phyloP scores from a whole-genome alignment of 2,797 vertebrate genomes.

The Nyctalus aviator region DNA sequence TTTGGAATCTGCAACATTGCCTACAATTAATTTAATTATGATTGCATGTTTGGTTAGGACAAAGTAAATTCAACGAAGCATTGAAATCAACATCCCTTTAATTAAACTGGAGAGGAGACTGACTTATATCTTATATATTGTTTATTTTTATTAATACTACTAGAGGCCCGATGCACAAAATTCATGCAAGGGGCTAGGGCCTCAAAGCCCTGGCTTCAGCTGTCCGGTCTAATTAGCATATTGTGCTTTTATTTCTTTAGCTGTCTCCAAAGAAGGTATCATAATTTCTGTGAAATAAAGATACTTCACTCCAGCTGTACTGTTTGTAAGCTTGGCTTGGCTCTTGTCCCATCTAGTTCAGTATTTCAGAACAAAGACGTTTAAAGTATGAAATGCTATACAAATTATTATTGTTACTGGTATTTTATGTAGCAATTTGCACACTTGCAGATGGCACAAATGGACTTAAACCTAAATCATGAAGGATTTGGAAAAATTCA shows the following conservation, averaged over 20 bases:
- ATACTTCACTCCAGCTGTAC: constrained; percentile 66
- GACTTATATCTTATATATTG: constrained; percentile 82
- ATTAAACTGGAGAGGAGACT: constrained; percentile 85
- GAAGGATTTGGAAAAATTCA: constrained; percentile 61
- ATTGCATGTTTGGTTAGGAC: constrained; percentile 83
- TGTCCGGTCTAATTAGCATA: too few relatives aligned
- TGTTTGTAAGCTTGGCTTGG: constrained; percentile 20
- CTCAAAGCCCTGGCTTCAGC: fast-evolving
- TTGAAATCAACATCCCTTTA: constrained; percentile 87
- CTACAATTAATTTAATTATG: constrained; percentile 71
- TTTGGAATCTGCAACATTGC: constrained; percentile 74
- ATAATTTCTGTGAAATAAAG: constrained; percentile 81
- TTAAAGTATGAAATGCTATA: constrained; percentile 43
- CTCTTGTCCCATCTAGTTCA: background rate
- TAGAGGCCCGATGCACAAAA: too few relatives aligned
- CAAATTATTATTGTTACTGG: constrained; percentile 46
- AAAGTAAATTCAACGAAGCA: constrained; percentile 85
- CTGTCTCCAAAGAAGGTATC: constrained; percentile 79
- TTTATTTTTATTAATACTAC: constrained; percentile 87
- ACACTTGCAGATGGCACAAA: constrained; percentile 32
- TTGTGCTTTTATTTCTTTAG: too few relatives aligned
- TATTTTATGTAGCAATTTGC: constrained; percentile 4
- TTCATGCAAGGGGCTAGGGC: too few relatives aligned
- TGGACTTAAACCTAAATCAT: constrained; percentile 37
- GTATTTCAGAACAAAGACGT: constrained; percentile 57